Percentiles rank a stretch among this genome's conserved stretches.
Conservation (phyloP, 2,113 vertebrate species). For the Poeciliopsis turrubarensis region DNA sequence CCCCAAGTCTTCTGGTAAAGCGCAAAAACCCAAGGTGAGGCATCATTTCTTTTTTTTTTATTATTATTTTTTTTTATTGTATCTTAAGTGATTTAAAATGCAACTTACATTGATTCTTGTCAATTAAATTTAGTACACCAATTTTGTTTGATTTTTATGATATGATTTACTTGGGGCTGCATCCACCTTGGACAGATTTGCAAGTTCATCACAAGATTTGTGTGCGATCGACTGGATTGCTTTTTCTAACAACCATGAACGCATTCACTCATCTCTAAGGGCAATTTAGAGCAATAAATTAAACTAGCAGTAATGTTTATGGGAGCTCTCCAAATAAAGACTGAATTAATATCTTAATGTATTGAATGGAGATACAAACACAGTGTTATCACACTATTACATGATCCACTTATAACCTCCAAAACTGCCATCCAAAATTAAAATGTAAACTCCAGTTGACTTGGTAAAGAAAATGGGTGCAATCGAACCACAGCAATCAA, state of each 20-base stretch:
- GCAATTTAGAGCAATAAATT: not conserved
- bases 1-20: not conserved
- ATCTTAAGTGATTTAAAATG: no score
- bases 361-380: constrained; percentile 2
- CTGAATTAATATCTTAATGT: not conserved
- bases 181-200: not conserved
- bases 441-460: constrained; percentile 1
- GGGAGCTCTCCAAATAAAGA: not conserved
- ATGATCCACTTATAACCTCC: constrained; percentile 1
- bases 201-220: not conserved
- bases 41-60: no score
- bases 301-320: not conserved
- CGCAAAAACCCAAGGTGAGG: not conserved
- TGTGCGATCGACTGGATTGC: not conserved
- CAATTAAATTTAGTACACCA: not conserved
- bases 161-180: not conserved
- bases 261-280: not conserved
- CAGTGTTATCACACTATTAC: not conserved
- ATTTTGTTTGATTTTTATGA: not conserved
- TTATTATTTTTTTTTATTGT: not conserved
- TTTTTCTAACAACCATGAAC: not conserved
- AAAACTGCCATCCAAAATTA: constrained; percentile 1
- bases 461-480: constrained; percentile 12
- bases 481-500: constrained; percentile 46
- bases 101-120: not conserved